Evolutionary conservation across 2,113 vertebrate genomes (phyloP).

Genomic region (Salvelinus alpinus): DNA sequence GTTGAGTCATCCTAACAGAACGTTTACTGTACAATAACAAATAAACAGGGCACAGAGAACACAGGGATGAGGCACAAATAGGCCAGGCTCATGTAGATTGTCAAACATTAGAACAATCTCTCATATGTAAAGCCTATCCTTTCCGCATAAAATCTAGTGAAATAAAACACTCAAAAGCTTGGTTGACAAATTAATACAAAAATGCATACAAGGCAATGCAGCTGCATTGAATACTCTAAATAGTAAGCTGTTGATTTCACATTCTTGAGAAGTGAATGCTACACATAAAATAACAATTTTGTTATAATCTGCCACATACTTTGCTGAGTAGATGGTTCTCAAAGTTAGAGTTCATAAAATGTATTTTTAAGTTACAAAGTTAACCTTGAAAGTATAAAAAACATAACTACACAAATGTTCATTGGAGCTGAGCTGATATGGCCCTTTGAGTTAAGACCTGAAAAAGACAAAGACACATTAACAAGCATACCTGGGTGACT

Average conservation of each 20-base stretch:
- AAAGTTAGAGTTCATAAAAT: conserved; percentile 21
- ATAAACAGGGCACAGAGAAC: neutral
- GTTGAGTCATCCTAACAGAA: neutral
- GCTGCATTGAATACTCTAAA: conserved; percentile 25
- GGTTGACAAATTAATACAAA: conserved; percentile 20
- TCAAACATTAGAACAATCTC: neutral
- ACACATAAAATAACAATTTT: conserved; percentile 1
- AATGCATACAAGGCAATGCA: conserved; percentile 46
- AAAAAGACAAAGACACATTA: conserved; percentile 14
- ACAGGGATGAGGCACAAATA: neutral
- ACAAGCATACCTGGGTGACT: neutral
- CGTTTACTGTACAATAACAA: neutral
- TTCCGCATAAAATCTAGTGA: conserved; percentile 42
- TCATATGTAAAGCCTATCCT: conserved; percentile 16
- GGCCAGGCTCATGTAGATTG: conserved; percentile 1
- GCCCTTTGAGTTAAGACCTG: conserved; percentile 72
- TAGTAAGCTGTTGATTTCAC: conserved; percentile 10
- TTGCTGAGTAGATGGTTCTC: conserved; percentile 9
- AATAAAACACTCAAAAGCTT: conserved; percentile 18
- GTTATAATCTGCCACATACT: neutral
- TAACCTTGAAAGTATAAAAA: conserved; percentile 48
- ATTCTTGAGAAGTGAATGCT: conserved; percentile 6
- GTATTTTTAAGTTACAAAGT: conserved; percentile 42
- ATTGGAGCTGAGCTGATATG: conserved; percentile 36
- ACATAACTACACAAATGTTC: conserved; percentile 42